Percentiles rank a stretch among this genome's conserved stretches.
Evolutionary conservation across 2,888 invertebrate species (phyloP).

Genomic region (Conistra vaccinii): DNA sequence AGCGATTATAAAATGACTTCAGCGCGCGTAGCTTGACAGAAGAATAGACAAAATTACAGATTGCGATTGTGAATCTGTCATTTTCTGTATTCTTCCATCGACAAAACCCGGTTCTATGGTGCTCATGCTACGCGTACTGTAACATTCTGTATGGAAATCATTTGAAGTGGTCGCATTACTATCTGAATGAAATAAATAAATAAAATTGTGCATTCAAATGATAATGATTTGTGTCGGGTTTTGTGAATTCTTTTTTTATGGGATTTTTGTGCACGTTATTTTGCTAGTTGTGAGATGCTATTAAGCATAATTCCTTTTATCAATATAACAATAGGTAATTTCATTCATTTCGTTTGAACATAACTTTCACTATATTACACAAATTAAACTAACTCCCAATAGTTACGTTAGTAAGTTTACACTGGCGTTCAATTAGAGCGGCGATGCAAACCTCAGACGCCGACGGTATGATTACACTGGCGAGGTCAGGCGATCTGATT

Average conservation of each 20-base stretch:
- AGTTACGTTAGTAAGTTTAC: neutral
- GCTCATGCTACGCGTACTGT: neutral
- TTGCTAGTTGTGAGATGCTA: no score
- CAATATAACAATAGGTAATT: no score
- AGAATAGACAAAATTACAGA: no score
- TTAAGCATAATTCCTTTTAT: neutral
- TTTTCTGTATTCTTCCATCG: no score
- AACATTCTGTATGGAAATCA: slow-evolving; percentile 32
- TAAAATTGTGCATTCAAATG: neutral
- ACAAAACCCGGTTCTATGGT: no score
- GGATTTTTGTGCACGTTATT: neutral
- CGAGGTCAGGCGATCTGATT: slow-evolving; percentile 7
- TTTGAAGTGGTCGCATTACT: slow-evolving; percentile 19
- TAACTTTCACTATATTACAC: neutral
- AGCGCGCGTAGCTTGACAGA: no score
- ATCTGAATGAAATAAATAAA: slow-evolving; percentile 12
- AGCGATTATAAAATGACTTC: no score
- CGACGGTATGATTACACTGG: neutral
- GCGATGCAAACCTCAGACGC: neutral
- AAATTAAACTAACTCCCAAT: neutral
- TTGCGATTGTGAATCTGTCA: no score
- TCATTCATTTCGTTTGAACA: neutral
- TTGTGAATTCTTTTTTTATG: neutral
- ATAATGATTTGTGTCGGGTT: neutral
- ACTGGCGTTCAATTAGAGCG: slow-evolving; percentile 3